These are phyloP conservation scores for Syngnathoides biaculeatus DNA, from an alignment of 2,113 vertebrate species.

Conservation along the genomic window DNA sequence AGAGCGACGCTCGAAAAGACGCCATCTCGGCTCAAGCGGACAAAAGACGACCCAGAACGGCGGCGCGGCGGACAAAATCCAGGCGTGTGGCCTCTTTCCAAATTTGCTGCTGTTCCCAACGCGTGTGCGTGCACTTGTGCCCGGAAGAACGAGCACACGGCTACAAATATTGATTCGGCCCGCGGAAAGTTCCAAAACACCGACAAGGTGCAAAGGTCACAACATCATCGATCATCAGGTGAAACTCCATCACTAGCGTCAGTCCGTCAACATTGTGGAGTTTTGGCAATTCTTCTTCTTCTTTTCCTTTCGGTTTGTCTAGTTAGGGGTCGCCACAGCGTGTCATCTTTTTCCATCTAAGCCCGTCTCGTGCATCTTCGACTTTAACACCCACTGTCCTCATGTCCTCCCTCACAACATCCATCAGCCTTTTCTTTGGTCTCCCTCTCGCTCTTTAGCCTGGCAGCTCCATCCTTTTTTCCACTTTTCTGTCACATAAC, in stretches of 20 bases:
- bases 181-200: slow-evolving; percentile 27
- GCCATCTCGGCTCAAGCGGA: slow-evolving; percentile 9
- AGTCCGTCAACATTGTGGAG: not conserved
- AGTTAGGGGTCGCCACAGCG: too few species aligned
- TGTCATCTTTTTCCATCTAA: too few species aligned
- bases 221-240: not conserved
- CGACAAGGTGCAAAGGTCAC: not conserved
- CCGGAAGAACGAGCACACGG: not conserved
- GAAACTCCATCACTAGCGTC: not conserved
- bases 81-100: not conserved
- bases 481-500: too few species aligned
- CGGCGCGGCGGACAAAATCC: not conserved
- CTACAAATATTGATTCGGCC: slow-evolving; percentile 57
- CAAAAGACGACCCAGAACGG: not conserved
- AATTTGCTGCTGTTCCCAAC: not conserved
- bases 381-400: too few species aligned
- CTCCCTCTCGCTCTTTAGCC: too few species aligned
- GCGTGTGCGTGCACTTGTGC: not conserved
- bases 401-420: too few species aligned
- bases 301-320: too few species aligned
- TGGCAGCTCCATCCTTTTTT: too few species aligned
- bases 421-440: too few species aligned
- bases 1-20: slow-evolving; percentile 15
- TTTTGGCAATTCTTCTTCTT: not conserved
- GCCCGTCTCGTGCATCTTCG: too few species aligned